Conservation (phyloP, 2,113 vertebrate species). For the Phycodurus eques region DNA sequence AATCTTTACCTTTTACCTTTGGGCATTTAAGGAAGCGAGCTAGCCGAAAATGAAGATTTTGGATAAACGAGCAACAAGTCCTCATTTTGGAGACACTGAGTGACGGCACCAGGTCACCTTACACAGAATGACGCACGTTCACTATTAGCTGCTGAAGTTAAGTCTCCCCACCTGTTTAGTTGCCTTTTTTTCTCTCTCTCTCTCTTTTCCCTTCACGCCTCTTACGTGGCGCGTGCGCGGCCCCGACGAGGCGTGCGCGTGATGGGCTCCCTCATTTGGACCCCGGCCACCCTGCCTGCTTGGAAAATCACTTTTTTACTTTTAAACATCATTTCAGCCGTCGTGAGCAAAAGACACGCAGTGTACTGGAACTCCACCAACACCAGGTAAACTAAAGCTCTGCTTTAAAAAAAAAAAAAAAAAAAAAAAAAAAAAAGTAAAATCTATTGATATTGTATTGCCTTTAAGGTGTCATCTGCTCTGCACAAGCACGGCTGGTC, state of each 20-base stretch:
- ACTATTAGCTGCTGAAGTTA: neutral
- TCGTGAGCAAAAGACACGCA: slow-evolving; percentile 65
- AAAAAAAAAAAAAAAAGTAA: no score
- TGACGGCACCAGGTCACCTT: slow-evolving; percentile 18
- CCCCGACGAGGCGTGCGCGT: slow-evolving; percentile 19
- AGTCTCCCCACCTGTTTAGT: neutral
- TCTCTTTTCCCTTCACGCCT: neutral
- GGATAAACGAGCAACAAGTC: slow-evolving; percentile 18
- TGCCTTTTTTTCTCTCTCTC: no score
- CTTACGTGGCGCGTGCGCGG: neutral
- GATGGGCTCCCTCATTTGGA: slow-evolving; percentile 54
- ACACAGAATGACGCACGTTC: neutral
- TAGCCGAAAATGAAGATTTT: slow-evolving; percentile 14
- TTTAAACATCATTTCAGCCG: slow-evolving; percentile 57
- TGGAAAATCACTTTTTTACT: slow-evolving; percentile 61
- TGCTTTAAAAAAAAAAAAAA: no score
- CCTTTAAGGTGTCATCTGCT: neutral
- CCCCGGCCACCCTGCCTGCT: slow-evolving; percentile 39
- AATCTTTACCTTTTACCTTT: slow-evolving; percentile 17
- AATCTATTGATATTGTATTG: neutral
- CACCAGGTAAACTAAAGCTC: slow-evolving; percentile 59
- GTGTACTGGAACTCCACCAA: slow-evolving; percentile 78
- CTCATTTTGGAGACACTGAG: slow-evolving; percentile 5
- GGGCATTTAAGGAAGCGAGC: neutral
- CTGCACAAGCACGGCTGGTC: slow-evolving; percentile 15